phyloP scores from a whole-genome alignment of 2,113 vertebrate species.

The Felis catus region DNA sequence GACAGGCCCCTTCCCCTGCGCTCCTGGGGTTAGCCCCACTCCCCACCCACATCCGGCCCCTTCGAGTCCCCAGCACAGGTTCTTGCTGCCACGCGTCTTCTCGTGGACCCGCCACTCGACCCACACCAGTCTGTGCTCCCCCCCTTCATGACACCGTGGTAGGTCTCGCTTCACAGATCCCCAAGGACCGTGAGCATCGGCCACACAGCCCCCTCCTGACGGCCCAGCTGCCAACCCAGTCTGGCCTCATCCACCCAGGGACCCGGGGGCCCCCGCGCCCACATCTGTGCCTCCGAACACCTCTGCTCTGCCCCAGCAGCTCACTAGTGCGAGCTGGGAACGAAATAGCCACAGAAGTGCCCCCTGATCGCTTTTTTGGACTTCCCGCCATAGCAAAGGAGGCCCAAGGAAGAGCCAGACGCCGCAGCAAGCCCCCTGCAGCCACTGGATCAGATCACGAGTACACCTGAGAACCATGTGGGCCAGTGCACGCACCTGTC shows the following conservation, averaged over 20 bases:
- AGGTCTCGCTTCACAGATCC: neutral
- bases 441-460: fast-evolving
- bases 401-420: neutral
- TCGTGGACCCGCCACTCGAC: no score
- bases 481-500: fast-evolving
- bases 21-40: neutral
- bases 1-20: neutral
- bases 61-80: neutral
- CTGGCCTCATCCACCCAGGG: fast-evolving
- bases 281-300: neutral
- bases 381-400: neutral
- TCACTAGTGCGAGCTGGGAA: neutral
- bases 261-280: neutral
- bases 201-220: neutral
- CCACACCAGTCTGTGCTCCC: no score
- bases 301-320: no score
- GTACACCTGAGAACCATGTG: fast-evolving
- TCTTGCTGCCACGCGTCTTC: neutral
- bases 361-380: fast-evolving
- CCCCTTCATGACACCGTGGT: fast-evolving
- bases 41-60: neutral
- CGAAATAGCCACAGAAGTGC: neutral
- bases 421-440: fast-evolving
- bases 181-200: neutral
- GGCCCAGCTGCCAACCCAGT: fast-evolving